Conservation (phyloP, 2,797 vertebrate species). For the Gobio occitaniae region DNA sequence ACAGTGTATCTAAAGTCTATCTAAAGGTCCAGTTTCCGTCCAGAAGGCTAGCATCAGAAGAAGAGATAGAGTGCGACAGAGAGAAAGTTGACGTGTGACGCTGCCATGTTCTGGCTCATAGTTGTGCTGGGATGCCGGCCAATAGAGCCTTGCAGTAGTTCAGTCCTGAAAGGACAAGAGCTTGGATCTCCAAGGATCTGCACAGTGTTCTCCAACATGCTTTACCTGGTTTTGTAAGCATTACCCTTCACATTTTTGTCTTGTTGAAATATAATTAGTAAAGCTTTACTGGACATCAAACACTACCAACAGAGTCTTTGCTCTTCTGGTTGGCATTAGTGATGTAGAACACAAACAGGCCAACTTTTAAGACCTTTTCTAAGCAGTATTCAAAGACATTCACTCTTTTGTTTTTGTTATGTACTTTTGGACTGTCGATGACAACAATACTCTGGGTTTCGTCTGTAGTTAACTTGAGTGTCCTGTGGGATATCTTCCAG, state of each 20-base stretch:
- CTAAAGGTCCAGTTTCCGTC: too few species aligned
- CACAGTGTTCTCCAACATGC: not conserved
- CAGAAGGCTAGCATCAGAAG: not conserved
- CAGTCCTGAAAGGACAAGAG: not conserved
- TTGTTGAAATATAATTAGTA: not conserved
- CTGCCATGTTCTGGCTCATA: not conserved
- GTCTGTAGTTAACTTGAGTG: conserved; percentile 80
- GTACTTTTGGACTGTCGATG: conserved; percentile 67
- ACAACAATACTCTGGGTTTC: conserved; percentile 71
- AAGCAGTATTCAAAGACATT: conserved; percentile 72
- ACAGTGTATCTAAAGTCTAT: too few species aligned
- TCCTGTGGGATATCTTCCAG: conserved; percentile 64
- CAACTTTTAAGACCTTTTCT: conserved; percentile 75
- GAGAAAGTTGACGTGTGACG: not conserved
- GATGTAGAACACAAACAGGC: conserved; percentile 27
- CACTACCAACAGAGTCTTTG: too few species aligned
- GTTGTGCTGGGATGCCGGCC: not conserved
- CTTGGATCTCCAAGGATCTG: not conserved
- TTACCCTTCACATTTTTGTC: not conserved
- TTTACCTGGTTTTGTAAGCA: not conserved
- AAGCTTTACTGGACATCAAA: conserved; percentile 66
- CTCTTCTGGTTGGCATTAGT: not conserved
- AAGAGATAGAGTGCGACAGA: not conserved
- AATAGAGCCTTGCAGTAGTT: not conserved
- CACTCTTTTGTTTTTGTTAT: conserved; percentile 69